phyloP scores from a whole-genome alignment of 2,888 invertebrate species.

The Metallyticus violacea region DNA sequence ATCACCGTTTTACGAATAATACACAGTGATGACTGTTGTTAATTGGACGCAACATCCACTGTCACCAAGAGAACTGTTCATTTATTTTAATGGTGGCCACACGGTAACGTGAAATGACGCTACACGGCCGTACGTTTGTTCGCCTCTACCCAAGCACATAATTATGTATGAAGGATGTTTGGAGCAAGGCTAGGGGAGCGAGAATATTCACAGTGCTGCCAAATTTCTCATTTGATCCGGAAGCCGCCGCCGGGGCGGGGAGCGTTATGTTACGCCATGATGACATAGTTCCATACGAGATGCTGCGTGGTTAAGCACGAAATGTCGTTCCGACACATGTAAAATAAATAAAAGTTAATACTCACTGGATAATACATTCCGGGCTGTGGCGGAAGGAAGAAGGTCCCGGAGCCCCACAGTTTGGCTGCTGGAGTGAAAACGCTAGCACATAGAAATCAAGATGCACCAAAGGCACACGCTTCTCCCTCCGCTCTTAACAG shows the following conservation, averaged over 20 bases:
- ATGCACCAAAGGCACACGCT: slow-evolving; percentile 30
- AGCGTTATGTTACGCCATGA: background rate
- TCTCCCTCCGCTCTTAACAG: slow-evolving; percentile 6
- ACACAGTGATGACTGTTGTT: no score
- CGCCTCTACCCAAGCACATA: background rate
- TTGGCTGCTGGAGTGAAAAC: slow-evolving; percentile 65
- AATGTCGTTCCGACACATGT: no score
- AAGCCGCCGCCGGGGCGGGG: background rate
- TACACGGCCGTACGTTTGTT: no score
- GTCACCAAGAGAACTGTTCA: no score
- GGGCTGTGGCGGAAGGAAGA: slow-evolving; percentile 88
- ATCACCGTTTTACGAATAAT: no score
- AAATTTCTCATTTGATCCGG: background rate
- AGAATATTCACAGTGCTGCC: background rate
- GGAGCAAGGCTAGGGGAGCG: background rate
- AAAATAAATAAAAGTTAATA: slow-evolving; percentile 40
- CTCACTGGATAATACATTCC: slow-evolving; percentile 96
- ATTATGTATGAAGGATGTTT: background rate
- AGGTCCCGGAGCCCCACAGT: slow-evolving; percentile 96
- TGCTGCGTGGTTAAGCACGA: background rate
- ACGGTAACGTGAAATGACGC: background rate
- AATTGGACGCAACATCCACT: no score
- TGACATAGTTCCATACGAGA: background rate
- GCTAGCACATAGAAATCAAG: slow-evolving; percentile 34
- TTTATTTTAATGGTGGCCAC: background rate